Percentiles rank a stretch among this genome's conserved stretches.
Evolutionary conservation across 1,140 invertebrate genomes (phyloP).

Genomic region (Psilanteris sp.): DNA sequence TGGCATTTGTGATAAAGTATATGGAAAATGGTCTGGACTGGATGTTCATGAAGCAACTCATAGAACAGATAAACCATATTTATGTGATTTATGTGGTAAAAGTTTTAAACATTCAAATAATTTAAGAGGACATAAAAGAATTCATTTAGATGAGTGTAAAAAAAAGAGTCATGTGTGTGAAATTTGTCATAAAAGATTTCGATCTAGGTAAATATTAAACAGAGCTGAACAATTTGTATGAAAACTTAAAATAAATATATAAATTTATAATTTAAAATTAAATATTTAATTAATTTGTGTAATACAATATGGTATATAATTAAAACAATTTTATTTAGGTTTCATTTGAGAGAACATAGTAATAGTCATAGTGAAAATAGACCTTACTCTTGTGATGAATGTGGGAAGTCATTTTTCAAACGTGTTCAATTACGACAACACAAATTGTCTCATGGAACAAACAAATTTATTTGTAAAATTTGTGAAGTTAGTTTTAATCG

Average conservation of each 20-base stretch:
- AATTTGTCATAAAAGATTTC: slow-evolving; percentile 69
- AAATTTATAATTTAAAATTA: too few relatives aligned
- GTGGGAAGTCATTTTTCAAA: slow-evolving; percentile 77
- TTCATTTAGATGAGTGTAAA: slow-evolving; percentile 69
- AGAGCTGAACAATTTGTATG: too few relatives aligned
- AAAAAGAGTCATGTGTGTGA: slow-evolving; percentile 71
- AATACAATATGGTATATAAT: too few relatives aligned
- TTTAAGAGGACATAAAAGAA: slow-evolving; percentile 75
- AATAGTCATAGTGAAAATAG: slow-evolving; percentile 75
- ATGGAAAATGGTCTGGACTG: slow-evolving; percentile 71
- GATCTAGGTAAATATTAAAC: slow-evolving; percentile 69
- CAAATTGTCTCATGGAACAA: slow-evolving; percentile 68
- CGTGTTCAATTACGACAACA: slow-evolving; percentile 75
- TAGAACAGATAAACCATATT: slow-evolving; percentile 71
- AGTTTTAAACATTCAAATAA: slow-evolving; percentile 80
- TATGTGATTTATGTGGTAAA: slow-evolving; percentile 80
- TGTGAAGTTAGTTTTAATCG: slow-evolving; percentile 72
- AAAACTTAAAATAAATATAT: too few relatives aligned
- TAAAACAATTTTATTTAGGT: slow-evolving; percentile 59
- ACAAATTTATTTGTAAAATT: slow-evolving; percentile 69
- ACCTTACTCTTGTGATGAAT: slow-evolving; percentile 77
- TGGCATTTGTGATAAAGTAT: slow-evolving; percentile 68
- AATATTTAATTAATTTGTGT: too few relatives aligned
- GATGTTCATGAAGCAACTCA: slow-evolving; percentile 75
- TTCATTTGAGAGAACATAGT: slow-evolving; percentile 75